Evolutionary conservation across 1,140 invertebrate species (phyloP), one percentile per base, ranked within the genome.

Genomic region (Cotesia chilonis): DNA sequence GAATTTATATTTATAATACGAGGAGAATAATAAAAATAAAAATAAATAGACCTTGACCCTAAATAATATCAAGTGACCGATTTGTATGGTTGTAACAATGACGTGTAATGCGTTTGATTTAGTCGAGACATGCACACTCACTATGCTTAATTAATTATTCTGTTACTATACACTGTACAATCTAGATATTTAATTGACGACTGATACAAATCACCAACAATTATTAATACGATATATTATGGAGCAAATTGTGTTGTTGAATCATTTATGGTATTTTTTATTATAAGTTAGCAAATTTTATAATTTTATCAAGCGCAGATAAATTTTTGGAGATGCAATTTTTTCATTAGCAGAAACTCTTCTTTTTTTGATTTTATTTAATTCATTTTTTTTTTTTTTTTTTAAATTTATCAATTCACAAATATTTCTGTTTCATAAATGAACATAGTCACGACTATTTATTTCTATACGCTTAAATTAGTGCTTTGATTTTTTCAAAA

Each of bases 31-130:
- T 52, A 67, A 52, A 10, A 28, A 37, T 28, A 9, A 14, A 9
- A 20, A 55, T 54, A n/a, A 52, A 55, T 37, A 41, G 51, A 41
- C 70, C 70, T 67, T 72, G 70, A 72, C 70, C 54, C 41, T 63
- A 28, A 38, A 65, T 57, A 67, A 66, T 67, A 67, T 72, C 47
- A 63, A 28, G 63, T 67, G 63, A 66, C 70, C 70, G 51, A 67
- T 51, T 71, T 57, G 35, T 57, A 28, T 55, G 57, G 51, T 41
- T 10, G 35, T 10, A n/a, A 35, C 10, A 38, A 35, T 12, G 37
- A n/a, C 55, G 65, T 17, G 17, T 17, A 17, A 1, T 73, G 71
- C 71, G 71, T 73, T 73, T 73, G 66, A 73, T 73, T 68, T 73
- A 68, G 65, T 73, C 59, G 52, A 52, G 37, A 64, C 61, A n/a